Evolutionary conservation across 2,113 vertebrate genomes (phyloP), one percentile per base, ranked within the genome.

Genomic region (human (Homo sapiens)): DNA sequence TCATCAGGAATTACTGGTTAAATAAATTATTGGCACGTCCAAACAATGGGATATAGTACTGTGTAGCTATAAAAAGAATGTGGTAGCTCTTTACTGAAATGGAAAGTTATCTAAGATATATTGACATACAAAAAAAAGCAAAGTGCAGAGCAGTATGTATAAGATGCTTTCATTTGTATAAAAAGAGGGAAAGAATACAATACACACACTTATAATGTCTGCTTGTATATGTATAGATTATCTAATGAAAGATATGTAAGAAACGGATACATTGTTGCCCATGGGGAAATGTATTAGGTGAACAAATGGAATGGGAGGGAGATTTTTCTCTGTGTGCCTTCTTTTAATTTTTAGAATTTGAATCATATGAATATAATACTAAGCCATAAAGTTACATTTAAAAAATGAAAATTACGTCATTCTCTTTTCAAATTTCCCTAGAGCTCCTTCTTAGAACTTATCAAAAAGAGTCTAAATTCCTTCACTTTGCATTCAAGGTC

Each of bases 21-120:
- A 94, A 43, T 95, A 95, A 94, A 59, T 96, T 84, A 72, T 14
- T 88, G 83, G 20, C 35, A 89, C 22, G 13, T 84, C n/a, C 35
- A 90, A 59, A 95, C 35, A 93, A 43, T 93, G 72, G 78, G 90
- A 75, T 93, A 79, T 22, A 94, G 88, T 92, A 61, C 40, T 59
- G 55, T 90, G 45, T 86, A 90, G 68, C 92, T 96, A 43, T 93
- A 78, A 90, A 96, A 95, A 91, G 79, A 93, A 93, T 89, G 68
- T 83, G 57, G 35, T 95, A 88, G 35, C 45, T 95, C 64, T 89
- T 93, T 91, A 70, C 35, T 72, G 14, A 96, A 90, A 94, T 88
- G 83, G 40, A 96, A 96, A 90, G 38, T 55, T 93, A 83, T 12
- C 81, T 59, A 96, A 96, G 79, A 75, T 83, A 61, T 78, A 40